Percentiles rank a stretch among this genome's conserved stretches.
Conservation (phyloP, 1,140 invertebrate genomes). For the Pseudoatta argentina region DNA sequence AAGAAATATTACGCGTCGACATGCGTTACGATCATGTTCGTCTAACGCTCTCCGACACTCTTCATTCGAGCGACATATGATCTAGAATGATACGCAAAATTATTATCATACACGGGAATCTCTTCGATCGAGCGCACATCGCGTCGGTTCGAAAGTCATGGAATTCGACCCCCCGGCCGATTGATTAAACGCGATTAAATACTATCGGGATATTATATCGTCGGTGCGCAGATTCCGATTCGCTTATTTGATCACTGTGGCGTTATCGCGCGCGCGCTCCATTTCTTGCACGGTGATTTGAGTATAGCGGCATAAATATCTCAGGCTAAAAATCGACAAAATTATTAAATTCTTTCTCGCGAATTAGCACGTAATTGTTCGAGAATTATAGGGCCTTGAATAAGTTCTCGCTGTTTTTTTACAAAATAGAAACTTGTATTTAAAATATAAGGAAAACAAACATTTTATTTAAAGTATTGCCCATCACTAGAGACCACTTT, state of each 20-base stretch:
- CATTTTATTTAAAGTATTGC: too few relatives aligned
- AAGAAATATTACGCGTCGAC: conserved; percentile 59
- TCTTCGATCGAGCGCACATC: conserved; percentile 62
- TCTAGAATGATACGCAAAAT: conserved; percentile 66
- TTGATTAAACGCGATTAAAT: conserved; percentile 57
- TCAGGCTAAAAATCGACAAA: conserved; percentile 10
- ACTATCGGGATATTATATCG: conserved; percentile 28
- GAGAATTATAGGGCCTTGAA: too few relatives aligned
- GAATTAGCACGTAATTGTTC: conserved; percentile 9
- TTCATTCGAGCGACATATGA: conserved; percentile 50
- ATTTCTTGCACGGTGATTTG: not conserved
- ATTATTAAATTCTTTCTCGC: conserved; percentile 43
- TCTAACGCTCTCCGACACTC: not conserved
- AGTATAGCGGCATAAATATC: not conserved
- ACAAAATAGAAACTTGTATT: too few relatives aligned
- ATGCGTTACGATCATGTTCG: conserved; percentile 36
- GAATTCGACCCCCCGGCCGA: conserved; percentile 45
- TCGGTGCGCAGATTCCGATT: conserved; percentile 14
- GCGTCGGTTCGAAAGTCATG: conserved; percentile 44
- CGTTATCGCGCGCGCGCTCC: not conserved
- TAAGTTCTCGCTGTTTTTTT: too few relatives aligned
- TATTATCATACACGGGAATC: conserved; percentile 68
- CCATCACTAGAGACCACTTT: too few relatives aligned
- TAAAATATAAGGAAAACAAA: too few relatives aligned
- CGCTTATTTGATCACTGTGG: conserved; percentile 11